These are phyloP conservation scores for Mesocentrotus franciscanus DNA, from an alignment of 53 echinoderm and acorn worm species.

Conservation along the genomic window DNA sequence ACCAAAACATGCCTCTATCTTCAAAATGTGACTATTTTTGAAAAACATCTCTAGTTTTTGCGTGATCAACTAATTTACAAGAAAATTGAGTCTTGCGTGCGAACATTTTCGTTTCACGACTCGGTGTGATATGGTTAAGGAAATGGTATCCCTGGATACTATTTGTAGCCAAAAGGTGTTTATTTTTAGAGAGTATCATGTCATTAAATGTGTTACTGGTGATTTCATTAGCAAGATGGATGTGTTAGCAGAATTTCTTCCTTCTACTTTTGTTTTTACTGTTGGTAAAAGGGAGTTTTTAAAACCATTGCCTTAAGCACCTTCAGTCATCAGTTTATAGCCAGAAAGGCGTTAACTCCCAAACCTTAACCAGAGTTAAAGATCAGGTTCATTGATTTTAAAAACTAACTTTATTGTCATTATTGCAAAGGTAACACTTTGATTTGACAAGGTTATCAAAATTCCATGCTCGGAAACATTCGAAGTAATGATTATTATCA, in stretches of 20 bases:
- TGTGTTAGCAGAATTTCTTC: too few relatives aligned
- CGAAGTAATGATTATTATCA: too few relatives aligned
- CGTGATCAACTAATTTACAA: constrained; percentile 19
- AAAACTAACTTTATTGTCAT: too few relatives aligned
- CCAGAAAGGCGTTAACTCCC: too few relatives aligned
- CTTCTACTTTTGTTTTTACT: background rate
- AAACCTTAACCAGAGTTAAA: too few relatives aligned
- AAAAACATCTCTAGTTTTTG: background rate
- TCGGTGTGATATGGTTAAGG: constrained; percentile 1
- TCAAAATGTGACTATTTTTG: constrained; percentile 6
- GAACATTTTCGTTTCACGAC: background rate
- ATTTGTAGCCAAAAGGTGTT: background rate
- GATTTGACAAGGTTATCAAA: too few relatives aligned
- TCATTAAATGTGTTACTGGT: background rate
- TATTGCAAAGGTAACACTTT: too few relatives aligned
- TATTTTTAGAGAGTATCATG: constrained; percentile 1
- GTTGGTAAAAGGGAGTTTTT: background rate
- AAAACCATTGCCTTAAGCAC: background rate
- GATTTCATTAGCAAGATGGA: background rate
- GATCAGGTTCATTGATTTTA: too few relatives aligned
- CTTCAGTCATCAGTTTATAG: too few relatives aligned
- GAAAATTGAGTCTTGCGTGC: background rate
- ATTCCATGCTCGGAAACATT: too few relatives aligned
- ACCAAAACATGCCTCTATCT: constrained; percentile 37
- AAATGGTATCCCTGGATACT: background rate